A percentile compares a stretch with the other conserved stretches of the same genome.
phyloP scores from a whole-genome alignment of 2,888 invertebrate species.

The Polymixis lichenea region DNA sequence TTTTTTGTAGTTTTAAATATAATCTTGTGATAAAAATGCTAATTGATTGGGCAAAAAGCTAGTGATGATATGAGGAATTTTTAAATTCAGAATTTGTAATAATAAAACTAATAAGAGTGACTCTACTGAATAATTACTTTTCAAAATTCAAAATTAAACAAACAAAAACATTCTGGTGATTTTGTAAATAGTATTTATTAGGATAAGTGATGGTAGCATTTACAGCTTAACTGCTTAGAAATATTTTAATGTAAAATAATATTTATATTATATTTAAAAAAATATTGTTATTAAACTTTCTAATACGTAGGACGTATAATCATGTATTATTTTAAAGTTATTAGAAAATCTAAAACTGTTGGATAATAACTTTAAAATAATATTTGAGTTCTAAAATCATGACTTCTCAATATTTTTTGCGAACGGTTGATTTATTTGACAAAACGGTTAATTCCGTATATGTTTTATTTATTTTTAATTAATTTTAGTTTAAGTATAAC shows the following conservation, averaged over 20 bases:
- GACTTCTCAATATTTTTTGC: conserved; percentile 52
- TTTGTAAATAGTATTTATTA: conserved; percentile 90
- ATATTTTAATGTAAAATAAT: conserved; percentile 89
- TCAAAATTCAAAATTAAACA: conserved; percentile 64
- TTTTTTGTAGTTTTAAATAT: conserved; percentile 27
- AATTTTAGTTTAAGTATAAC: conserved; percentile 74
- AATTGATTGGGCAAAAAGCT: conserved; percentile 28
- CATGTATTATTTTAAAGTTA: conserved; percentile 66
- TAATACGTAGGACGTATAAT: conserved; percentile 85
- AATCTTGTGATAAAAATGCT: conserved; percentile 50
- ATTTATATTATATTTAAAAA: conserved; percentile 89
- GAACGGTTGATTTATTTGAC: conserved; percentile 59
- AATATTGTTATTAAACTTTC: conserved; percentile 85
- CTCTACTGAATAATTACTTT: conserved; percentile 45
- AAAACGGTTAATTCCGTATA: conserved; percentile 62
- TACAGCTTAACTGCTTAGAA: conserved; percentile 87
- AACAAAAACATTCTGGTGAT: conserved; percentile 86
- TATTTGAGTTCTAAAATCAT: conserved; percentile 68
- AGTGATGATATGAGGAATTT: conserved; percentile 20
- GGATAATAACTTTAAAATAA: conserved; percentile 57
- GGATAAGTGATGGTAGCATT: conserved; percentile 88
- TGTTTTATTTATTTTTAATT: conserved; percentile 77
- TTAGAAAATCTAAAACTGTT: conserved; percentile 48
- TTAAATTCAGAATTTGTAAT: conserved; percentile 23
- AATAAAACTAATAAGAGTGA: conserved; percentile 48